phyloP scores from a whole-genome alignment of 2,888 invertebrate genomes.

The Eurytoma californica region DNA sequence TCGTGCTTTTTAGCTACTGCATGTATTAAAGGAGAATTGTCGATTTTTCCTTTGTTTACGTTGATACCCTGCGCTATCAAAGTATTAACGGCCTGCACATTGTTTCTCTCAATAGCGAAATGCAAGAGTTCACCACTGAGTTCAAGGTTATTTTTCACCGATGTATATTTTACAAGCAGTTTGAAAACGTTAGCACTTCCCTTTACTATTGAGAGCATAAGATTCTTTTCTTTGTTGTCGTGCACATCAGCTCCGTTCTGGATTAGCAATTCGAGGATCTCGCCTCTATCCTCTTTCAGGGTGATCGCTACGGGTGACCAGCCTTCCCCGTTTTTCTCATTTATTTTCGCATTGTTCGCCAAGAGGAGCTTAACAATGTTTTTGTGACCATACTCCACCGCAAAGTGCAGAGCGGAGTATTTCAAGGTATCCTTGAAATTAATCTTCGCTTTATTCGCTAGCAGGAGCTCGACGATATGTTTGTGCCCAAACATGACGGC shows the following conservation, averaged over 20 bases:
- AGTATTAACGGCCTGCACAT: background rate
- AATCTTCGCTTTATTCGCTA: background rate
- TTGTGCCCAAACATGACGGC: background rate
- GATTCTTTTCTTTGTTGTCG: background rate
- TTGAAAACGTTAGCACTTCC: too few species aligned
- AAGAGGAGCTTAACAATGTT: background rate
- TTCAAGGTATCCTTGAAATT: too few species aligned
- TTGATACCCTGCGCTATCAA: slow-evolving; percentile 21
- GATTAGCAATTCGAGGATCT: slow-evolving; percentile 41
- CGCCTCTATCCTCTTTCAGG: slow-evolving; percentile 24
- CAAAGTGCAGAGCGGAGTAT: slow-evolving; percentile 30
- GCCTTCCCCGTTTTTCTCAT: background rate
- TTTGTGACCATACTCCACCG: slow-evolving; percentile 1
- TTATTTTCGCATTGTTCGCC: background rate
- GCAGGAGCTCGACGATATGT: background rate
- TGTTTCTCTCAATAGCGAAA: too few species aligned
- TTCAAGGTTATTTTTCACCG: too few species aligned
- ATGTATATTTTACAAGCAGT: too few species aligned
- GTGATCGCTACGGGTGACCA: background rate
- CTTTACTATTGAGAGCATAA: too few species aligned
- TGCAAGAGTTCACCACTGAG: too few species aligned
- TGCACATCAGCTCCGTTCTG: slow-evolving; percentile 52
- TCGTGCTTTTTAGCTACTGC: slow-evolving; percentile 25
- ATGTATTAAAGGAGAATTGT: slow-evolving; percentile 12
- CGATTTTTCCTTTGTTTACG: background rate